Evolutionary conservation across 2,797 vertebrate species (phyloP).

Genomic region (Xyrichtys novacula): DNA sequence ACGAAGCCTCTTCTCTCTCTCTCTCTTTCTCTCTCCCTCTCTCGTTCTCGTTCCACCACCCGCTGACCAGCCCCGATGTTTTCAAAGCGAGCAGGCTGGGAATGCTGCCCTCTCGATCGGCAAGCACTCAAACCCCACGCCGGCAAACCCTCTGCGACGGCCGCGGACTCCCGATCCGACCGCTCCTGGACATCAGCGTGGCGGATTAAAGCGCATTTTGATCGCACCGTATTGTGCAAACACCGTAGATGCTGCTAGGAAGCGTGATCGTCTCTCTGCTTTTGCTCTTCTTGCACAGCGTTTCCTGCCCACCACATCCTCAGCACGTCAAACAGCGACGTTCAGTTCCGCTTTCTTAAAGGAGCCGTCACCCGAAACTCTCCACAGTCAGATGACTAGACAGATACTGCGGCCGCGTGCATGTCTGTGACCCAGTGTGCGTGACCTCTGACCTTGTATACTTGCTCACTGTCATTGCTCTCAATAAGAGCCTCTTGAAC

Average conservation of each 20-base stretch:
- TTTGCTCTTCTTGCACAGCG: slow-evolving; percentile 66
- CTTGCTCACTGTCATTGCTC: slow-evolving; percentile 5
- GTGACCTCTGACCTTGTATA: slow-evolving; percentile 14
- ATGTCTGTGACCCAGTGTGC: slow-evolving; percentile 9
- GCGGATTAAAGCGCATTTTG: slow-evolving; percentile 64
- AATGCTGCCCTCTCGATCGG: slow-evolving; percentile 57
- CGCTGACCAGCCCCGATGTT: slow-evolving; percentile 79
- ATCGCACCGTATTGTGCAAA: slow-evolving; percentile 69
- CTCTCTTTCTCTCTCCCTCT: slow-evolving; percentile 40
- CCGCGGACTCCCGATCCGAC: slow-evolving; percentile 46
- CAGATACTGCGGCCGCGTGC: neutral
- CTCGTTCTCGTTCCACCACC: slow-evolving; percentile 46
- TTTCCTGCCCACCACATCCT: slow-evolving; percentile 87
- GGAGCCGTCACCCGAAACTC: slow-evolving; percentile 65
- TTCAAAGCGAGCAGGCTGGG: slow-evolving; percentile 70
- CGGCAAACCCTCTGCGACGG: slow-evolving; percentile 33
- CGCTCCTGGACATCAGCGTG: slow-evolving; percentile 64
- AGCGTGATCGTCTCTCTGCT: slow-evolving; percentile 78
- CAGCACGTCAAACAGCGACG: slow-evolving; percentile 73
- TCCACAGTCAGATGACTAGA: slow-evolving; percentile 22
- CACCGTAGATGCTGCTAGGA: slow-evolving; percentile 24
- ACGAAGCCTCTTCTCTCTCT: slow-evolving; percentile 62
- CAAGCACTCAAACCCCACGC: slow-evolving; percentile 40
- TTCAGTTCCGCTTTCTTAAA: slow-evolving; percentile 83
- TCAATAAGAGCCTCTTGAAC: slow-evolving; percentile 1